These are phyloP conservation scores for rabbit (Oryctolagus cuniculus) DNA, from an alignment of 2,113 vertebrate species.

Conservation along the genomic window DNA sequence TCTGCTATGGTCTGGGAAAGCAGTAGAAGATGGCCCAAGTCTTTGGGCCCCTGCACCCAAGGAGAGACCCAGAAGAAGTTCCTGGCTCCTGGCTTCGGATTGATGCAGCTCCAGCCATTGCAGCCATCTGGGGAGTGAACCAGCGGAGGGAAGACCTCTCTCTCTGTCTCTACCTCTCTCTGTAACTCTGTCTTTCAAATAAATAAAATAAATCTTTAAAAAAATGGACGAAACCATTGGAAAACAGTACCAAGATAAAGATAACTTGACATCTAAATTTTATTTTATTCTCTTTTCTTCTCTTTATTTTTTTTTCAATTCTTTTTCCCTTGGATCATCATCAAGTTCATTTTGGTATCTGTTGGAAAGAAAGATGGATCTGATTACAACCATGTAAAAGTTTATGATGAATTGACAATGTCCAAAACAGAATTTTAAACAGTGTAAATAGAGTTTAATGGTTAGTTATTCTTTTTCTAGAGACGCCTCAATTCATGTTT, in stretches of 20 bases:
- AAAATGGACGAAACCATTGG: too few relatives aligned
- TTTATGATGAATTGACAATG: slow-evolving; percentile 25
- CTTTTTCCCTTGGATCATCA: neutral
- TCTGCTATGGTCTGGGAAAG: too few relatives aligned
- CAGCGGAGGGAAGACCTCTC: too few relatives aligned
- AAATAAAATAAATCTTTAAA: too few relatives aligned
- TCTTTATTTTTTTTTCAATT: neutral
- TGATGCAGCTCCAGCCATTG: too few relatives aligned
- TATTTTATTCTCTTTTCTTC: neutral
- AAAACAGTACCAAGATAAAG: neutral
- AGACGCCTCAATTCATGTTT: neutral
- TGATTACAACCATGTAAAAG: slow-evolving; percentile 4
- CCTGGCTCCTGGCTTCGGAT: too few relatives aligned
- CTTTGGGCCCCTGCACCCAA: too few relatives aligned
- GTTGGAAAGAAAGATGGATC: neutral
- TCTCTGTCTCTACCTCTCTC: too few relatives aligned
- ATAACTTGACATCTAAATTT: slow-evolving; percentile 11
- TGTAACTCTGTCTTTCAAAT: too few relatives aligned
- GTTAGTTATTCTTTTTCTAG: slow-evolving; percentile 40
- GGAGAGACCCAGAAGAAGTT: too few relatives aligned
- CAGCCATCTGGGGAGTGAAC: too few relatives aligned
- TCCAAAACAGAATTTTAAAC: slow-evolving; percentile 35
- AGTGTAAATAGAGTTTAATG: neutral
- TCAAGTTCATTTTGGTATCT: neutral
- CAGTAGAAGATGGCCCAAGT: too few relatives aligned